These are phyloP conservation scores for Baronia brevicornis DNA, from an alignment of 2,888 invertebrate species.

Conservation along the genomic window DNA sequence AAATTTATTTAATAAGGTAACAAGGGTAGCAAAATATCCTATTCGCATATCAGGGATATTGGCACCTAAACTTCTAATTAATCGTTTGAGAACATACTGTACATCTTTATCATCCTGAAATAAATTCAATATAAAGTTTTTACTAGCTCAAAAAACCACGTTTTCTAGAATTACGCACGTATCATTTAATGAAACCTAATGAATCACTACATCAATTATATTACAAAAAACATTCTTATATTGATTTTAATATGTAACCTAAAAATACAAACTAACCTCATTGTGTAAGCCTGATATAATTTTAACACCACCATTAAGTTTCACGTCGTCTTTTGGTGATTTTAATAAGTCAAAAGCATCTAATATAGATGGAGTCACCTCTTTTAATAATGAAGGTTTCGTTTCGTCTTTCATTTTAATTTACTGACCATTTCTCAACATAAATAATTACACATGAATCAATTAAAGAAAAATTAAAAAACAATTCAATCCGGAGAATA, in stretches of 20 bases:
- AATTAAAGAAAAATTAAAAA: too few species aligned
- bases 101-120: constrained; percentile 77
- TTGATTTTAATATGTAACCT: background rate
- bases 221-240: background rate
- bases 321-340: constrained; percentile 48
- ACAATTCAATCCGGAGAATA: too few species aligned
- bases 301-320: constrained; percentile 56
- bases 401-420: constrained; percentile 50
- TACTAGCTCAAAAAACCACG: background rate
- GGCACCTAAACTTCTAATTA: constrained; percentile 83
- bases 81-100: constrained; percentile 79
- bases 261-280: constrained; percentile 47
- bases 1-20: constrained; percentile 73
- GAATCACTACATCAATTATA: too few species aligned
- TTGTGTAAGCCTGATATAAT: constrained; percentile 53
- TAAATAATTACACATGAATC: background rate
- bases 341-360: constrained; percentile 61
- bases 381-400: constrained; percentile 29
- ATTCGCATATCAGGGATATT: constrained; percentile 77
- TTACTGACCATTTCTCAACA: constrained; percentile 14
- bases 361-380: constrained; percentile 51
- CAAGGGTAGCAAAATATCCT: constrained; percentile 82
- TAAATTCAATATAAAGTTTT: constrained; percentile 17
- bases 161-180: background rate
- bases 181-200: too few species aligned